Evolutionary conservation across 2,113 vertebrate genomes (phyloP).

Genomic region (Dasyornis broadbenti): DNA sequence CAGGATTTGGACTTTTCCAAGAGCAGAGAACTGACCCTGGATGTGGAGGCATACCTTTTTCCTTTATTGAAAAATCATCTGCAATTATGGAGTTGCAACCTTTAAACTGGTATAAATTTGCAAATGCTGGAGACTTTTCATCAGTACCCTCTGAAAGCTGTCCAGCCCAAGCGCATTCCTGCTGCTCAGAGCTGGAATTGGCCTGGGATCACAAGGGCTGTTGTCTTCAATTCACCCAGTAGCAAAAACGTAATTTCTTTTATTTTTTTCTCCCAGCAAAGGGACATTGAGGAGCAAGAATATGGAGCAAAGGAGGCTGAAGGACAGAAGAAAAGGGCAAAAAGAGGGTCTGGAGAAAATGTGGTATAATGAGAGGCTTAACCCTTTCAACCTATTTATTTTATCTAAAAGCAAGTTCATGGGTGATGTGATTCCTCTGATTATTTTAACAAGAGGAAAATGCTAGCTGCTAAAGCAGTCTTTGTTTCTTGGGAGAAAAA

Average conservation of each 20-base stretch:
- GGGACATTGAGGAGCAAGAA: neutral
- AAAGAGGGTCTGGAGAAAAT: neutral
- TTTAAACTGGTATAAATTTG: neutral
- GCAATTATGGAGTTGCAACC: neutral
- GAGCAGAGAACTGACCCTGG: neutral
- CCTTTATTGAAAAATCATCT: neutral
- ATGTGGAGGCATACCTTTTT: neutral
- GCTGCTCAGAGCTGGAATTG: neutral
- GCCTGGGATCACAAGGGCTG: neutral
- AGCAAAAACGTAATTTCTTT: neutral
- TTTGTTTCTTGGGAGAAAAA: neutral
- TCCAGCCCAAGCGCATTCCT: neutral
- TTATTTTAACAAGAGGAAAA: neutral
- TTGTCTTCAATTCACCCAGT: neutral
- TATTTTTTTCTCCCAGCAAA: neutral
- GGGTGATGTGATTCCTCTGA: neutral
- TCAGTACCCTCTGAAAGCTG: neutral
- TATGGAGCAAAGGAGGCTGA: neutral
- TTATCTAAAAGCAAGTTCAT: neutral
- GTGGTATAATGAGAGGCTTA: neutral
- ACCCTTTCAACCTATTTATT: neutral
- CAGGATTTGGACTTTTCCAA: neutral
- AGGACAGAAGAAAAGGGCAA: neutral
- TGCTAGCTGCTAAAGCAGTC: neutral
- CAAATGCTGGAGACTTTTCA: neutral